These are phyloP conservation scores for Bufo gargarizans DNA, from an alignment of 2,113 vertebrate species.

Conservation along the genomic window DNA sequence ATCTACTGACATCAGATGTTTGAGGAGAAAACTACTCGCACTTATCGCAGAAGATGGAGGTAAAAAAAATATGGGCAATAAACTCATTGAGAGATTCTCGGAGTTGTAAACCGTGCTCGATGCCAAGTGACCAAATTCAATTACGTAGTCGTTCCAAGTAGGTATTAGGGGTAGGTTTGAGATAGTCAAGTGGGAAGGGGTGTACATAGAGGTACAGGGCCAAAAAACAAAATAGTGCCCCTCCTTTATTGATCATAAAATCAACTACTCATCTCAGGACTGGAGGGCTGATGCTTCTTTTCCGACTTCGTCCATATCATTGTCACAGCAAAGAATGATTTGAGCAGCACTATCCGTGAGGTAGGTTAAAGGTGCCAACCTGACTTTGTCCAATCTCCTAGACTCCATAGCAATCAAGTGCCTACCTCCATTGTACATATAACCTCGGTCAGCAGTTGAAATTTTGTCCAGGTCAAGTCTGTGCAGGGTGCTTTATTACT, in stretches of 20 bases:
- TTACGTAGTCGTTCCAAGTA: background rate
- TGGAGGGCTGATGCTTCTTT: background rate
- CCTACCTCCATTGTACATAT: too few relatives aligned
- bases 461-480: too few relatives aligned
- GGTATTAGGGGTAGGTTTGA: background rate
- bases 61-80: background rate
- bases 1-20: slow-evolving; percentile 7
- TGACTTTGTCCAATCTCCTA: too few relatives aligned
- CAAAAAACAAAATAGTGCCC: background rate
- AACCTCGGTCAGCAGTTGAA: too few relatives aligned
- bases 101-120: background rate
- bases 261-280: background rate
- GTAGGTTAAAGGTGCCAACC: too few relatives aligned
- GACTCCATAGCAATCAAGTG: background rate
- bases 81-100: slow-evolving; percentile 9
- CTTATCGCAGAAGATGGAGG: slow-evolving; percentile 14
- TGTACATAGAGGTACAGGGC: background rate
- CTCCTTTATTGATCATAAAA: background rate
- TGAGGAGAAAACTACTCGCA: slow-evolving; percentile 17
- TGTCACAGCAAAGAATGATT: background rate
- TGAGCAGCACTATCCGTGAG: too few relatives aligned
- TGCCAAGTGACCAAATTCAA: background rate
- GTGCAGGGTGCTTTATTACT: too few relatives aligned
- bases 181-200: background rate
- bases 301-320: background rate